Base-by-base conservation (phyloP, 2,888 invertebrate genomes). In the Nemotelus nigrinus region DNA sequence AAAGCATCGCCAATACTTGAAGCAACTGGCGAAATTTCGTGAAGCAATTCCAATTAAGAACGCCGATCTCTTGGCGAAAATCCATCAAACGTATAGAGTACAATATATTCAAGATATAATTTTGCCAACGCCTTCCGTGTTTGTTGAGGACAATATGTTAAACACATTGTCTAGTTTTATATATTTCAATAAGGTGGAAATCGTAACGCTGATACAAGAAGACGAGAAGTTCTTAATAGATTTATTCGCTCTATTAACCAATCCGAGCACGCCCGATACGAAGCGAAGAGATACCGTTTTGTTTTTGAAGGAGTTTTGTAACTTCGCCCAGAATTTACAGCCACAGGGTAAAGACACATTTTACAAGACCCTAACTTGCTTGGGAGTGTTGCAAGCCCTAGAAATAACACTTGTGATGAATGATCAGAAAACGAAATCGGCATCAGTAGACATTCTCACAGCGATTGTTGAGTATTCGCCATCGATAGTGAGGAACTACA, bases 91-190 rank as follows among this genome's bases (percentile, higher is more conserved):
- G 77, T 99, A 98, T 89, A 92, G 99, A 87, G 98, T 99, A 85
- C 99, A 99, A 89, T 99, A 99, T 88, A 98, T 99, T 84, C 96
- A 96, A 86, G 99, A 99, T 89, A 98, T 99, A 83, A 99, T 99
- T 83, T 90, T 99, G 85, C 99, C 99, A 44, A 97, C 99, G 70
- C 99, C 99, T 8, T 98, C 98, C 82, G 96, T 99, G 83, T 99
- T 99, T 88, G 99, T 99, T 88, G 99, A 99, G 87, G 99, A 99
- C 88, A 99, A 99, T 87, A 93, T 99, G 92, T 91, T 99, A 81
- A 98, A 97, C 84, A 97, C 98, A 79, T 90, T 99, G 84, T 96
- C 96, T 86, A 98, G 98, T 90, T 99, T 99, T 90, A 96, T 99
- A 88, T 99, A 98, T 91, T 99, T 99, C 89, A 99, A 98, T 89